These are phyloP conservation scores for Clarias platycephalus DNA, from an alignment of 2,797 vertebrate species.

Conservation along the genomic window DNA sequence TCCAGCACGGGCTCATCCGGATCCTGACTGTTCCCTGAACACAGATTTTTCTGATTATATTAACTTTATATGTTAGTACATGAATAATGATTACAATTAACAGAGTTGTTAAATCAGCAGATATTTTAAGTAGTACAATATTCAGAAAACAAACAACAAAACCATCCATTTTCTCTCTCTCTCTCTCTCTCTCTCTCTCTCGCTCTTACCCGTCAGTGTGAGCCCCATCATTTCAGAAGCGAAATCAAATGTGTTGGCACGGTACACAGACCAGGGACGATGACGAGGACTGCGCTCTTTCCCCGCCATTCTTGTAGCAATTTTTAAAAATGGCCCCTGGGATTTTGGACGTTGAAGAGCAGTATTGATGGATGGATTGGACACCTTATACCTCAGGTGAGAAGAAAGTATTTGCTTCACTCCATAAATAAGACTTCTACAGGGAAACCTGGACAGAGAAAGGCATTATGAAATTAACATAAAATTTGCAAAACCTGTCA, in stretches of 20 bases:
- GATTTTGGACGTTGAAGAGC: constrained; percentile 6
- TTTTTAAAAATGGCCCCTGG: constrained; percentile 37
- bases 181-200: constrained; percentile 59
- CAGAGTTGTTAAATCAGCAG: constrained; percentile 11
- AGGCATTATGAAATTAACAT: constrained; percentile 5
- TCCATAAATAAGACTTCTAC: neutral
- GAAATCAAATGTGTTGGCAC: constrained; percentile 92
- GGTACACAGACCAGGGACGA: constrained; percentile 87
- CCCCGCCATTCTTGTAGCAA: constrained; percentile 85
- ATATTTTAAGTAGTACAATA: constrained; percentile 19
- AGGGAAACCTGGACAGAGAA: constrained; percentile 9
- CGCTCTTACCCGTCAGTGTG: constrained; percentile 83
- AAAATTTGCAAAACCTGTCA: neutral
- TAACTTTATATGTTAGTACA: neutral
- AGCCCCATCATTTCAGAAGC: constrained; percentile 92
- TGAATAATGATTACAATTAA: neutral
- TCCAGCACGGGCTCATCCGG: constrained; percentile 97
- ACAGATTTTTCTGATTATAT: constrained; percentile 20
- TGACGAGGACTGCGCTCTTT: constrained; percentile 93
- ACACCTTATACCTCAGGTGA: neutral
- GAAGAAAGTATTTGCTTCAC: constrained; percentile 12
- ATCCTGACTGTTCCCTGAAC: constrained; percentile 90
- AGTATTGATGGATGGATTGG: neutral
- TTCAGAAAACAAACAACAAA: constrained; percentile 18
- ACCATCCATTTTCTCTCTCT: constrained; percentile 35